Evolutionary conservation across 1,140 invertebrate genomes (phyloP), one percentile per base, ranked within the genome.

Genomic region (Cydia splendana): DNA sequence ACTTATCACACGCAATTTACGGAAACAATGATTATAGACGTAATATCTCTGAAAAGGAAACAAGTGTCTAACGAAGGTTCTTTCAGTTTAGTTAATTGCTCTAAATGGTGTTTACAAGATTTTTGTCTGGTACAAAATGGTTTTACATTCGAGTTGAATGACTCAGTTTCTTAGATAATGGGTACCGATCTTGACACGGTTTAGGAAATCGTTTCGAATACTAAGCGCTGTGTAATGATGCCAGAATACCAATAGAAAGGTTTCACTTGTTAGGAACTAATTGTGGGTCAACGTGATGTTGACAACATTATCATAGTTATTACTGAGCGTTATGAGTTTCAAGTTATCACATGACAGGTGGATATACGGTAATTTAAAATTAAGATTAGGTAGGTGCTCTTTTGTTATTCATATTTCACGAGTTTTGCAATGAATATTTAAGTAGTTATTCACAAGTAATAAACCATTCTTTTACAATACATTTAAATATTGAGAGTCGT

Each of bases 131-230:
- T 82, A 84, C 79, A 80, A 74, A 86, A 86, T 85, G 83, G 77
- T 77, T 77, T 76, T 75, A 38, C 74, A 84, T 75, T 84, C 82
- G 80, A 76, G 75, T 62, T 78, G 81, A 88, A 85, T 79, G 79
- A 82, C 69, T 76, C 65, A 82, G 81, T 82, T 87, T 81, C 84
- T 88, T 89, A 87, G 84, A 89, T 91, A 90, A 89, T 91, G 85
- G 82, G 67, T 80, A 83, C 84, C 85, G 90, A 88, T 91, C 91
- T 91, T 91, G 91, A 93, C 90, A 93, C 84, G 81, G 83, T 91
- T 93, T 84, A 78, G 78, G 82, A 87, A 88, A 88, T 83, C 79
- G 85, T 83, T 84, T 81, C 78, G 86, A 92, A 91, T 91, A 87
- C 88, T 86, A 89, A 90, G 74, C 85, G 78, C 84, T 83, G 71